phyloP scores from a whole-genome alignment of 2,113 vertebrate genomes.

The Poeciliopsis occidentalis region DNA sequence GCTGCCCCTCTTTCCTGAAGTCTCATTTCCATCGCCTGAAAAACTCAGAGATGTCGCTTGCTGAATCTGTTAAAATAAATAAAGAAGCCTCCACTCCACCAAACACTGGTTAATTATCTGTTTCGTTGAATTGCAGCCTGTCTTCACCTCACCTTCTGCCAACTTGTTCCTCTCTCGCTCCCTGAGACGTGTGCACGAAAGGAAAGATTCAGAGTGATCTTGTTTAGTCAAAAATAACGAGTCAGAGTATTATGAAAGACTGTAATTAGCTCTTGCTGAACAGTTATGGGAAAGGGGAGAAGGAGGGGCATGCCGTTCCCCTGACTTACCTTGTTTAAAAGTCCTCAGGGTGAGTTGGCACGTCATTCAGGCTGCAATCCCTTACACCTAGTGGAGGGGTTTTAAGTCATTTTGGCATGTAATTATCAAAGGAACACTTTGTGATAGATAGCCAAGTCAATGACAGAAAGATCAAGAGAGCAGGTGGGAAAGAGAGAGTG shows the following conservation, averaged over 20 bases:
- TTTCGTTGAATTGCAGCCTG: slow-evolving; percentile 73
- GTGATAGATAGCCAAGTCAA: slow-evolving; percentile 74
- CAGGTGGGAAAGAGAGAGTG: slow-evolving; percentile 44
- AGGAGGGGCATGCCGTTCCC: slow-evolving; percentile 52
- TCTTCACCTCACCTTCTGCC: slow-evolving; percentile 57
- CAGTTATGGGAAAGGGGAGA: slow-evolving; percentile 41
- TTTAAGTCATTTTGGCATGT: slow-evolving; percentile 82
- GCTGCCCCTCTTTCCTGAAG: slow-evolving; percentile 61
- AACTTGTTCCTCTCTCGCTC: slow-evolving; percentile 27
- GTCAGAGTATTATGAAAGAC: slow-evolving; percentile 70
- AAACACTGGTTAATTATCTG: slow-evolving; percentile 75
- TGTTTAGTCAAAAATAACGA: slow-evolving; percentile 76
- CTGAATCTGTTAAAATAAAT: slow-evolving; percentile 52
- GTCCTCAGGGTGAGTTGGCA: slow-evolving; percentile 76
- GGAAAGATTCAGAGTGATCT: slow-evolving; percentile 41
- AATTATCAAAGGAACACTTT: slow-evolving; percentile 81
- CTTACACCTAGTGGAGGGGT: slow-evolving; percentile 63
- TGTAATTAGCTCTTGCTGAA: slow-evolving; percentile 75
- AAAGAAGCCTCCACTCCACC: slow-evolving; percentile 57
- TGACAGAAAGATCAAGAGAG: slow-evolving; percentile 59
- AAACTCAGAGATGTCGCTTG: slow-evolving; percentile 55
- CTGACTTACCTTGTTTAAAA: slow-evolving; percentile 72
- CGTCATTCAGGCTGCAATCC: slow-evolving; percentile 71
- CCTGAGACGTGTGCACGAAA: slow-evolving; percentile 9
- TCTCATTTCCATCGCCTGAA: slow-evolving; percentile 73